Percentiles rank a stretch among this genome's conserved stretches.
These are phyloP conservation scores for Bradynema listronoti DNA, from an alignment of 1,140 invertebrate genomes.

Conservation along the genomic window DNA sequence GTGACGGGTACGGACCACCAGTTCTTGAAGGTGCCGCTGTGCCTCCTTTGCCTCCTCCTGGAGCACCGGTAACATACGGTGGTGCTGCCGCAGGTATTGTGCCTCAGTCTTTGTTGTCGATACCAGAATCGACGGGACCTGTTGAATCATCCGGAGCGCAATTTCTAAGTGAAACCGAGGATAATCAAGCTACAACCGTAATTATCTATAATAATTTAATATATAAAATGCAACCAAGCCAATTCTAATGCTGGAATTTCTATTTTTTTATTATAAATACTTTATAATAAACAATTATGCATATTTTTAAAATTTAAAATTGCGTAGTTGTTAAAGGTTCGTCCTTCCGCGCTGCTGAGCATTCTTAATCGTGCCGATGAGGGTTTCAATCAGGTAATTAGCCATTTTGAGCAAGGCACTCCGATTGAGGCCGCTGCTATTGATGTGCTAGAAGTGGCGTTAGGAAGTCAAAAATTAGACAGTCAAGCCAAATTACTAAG, in stretches of 20 bases:
- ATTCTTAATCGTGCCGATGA: conserved; percentile 53
- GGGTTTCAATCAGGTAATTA: conserved; percentile 57
- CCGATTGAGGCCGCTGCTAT: conserved; percentile 52
- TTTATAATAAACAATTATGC: too few species aligned
- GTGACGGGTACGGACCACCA: conserved; percentile 56
- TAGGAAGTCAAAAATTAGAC: conserved; percentile 54
- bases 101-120: conserved; percentile 23
- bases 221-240: too few species aligned
- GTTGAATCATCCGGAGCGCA: conserved; percentile 3
- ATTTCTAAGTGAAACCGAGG: conserved; percentile 23
- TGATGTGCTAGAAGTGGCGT: conserved; percentile 54
- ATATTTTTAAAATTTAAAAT: too few species aligned
- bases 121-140: neutral
- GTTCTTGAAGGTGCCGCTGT: conserved; percentile 35
- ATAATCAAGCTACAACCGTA: conserved; percentile 46
- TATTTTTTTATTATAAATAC: too few species aligned
- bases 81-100: conserved; percentile 52
- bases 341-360: conserved; percentile 52
- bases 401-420: conserved; percentile 53
- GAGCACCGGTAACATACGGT: conserved; percentile 40
- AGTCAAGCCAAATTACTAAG: conserved; percentile 55
- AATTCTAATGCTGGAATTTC: neutral
- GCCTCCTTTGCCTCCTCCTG: conserved; percentile 41
- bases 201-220: too few species aligned
- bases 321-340: conserved; percentile 28